Percentiles rank a stretch among this genome's conserved stretches.
Conservation (phyloP, 2,797 vertebrate genomes). For the Cheracebus regulus region DNA sequence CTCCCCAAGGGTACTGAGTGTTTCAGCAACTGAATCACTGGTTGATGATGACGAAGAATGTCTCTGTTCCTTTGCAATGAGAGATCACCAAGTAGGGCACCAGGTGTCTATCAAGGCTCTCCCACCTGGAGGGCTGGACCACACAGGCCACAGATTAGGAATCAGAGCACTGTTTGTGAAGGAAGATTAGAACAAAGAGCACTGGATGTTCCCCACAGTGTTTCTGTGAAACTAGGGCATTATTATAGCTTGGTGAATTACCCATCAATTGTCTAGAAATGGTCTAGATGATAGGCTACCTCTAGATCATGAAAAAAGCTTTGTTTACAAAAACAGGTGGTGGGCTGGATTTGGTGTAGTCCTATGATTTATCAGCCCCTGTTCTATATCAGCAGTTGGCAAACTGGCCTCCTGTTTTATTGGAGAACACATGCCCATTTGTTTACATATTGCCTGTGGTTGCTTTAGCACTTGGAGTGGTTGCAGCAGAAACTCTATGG, state of each 20-base stretch:
- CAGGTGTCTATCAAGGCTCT: not conserved
- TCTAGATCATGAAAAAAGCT: not conserved
- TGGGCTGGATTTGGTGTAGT: not conserved
- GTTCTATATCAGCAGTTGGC: not conserved
- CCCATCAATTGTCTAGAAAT: not conserved
- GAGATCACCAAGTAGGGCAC: not conserved
- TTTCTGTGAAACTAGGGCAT: not conserved
- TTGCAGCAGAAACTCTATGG: not conserved
- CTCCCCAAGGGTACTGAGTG: not conserved
- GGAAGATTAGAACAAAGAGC: not conserved
- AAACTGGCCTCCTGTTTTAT: not conserved
- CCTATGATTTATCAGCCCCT: not conserved
- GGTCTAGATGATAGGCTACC: not conserved
- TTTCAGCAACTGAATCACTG: not conserved
- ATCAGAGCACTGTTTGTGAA: not conserved
- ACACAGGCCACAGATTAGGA: not conserved
- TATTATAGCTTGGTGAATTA: not conserved
- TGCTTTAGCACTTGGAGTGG: not conserved
- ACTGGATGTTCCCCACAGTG: not conserved
- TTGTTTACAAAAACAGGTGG: not conserved
- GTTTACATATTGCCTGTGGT: fast-evolving
- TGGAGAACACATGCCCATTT: not conserved
- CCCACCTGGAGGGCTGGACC: not conserved
- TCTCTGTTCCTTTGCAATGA: not conserved
- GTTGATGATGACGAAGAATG: not conserved